A percentile compares a stretch with the other conserved stretches of the same genome.
These are phyloP conservation scores for Bedellia somnulentella DNA, from an alignment of 2,888 invertebrate genomes.

Conservation along the genomic window DNA sequence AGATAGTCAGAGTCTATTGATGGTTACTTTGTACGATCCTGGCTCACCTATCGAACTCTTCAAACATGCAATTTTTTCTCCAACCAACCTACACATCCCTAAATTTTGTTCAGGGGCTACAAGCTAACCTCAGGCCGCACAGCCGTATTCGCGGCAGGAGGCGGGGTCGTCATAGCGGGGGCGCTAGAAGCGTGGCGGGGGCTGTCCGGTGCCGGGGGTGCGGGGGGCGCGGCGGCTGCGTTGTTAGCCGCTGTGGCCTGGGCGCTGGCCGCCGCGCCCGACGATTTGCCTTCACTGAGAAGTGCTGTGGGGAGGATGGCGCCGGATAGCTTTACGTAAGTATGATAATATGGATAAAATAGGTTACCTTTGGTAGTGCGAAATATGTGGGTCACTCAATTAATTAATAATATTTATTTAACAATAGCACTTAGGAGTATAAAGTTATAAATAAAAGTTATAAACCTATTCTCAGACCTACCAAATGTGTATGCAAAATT, in stretches of 20 bases:
- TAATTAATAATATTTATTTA: too few relatives aligned
- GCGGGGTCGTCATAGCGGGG: constrained; percentile 89
- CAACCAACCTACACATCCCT: too few relatives aligned
- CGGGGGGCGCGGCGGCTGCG: constrained; percentile 13
- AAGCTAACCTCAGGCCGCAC: constrained; percentile 90
- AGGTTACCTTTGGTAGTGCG: too few relatives aligned
- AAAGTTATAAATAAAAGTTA: too few relatives aligned
- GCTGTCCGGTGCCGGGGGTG: constrained; percentile 15
- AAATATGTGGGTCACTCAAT: too few relatives aligned
- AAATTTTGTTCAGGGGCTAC: constrained; percentile 88
- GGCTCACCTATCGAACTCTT: too few relatives aligned
- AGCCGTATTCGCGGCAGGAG: constrained; percentile 82
- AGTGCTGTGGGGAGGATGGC: constrained; percentile 63
- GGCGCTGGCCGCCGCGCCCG: constrained; percentile 20
- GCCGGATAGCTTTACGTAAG: constrained; percentile 33
- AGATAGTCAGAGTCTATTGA: too few relatives aligned
- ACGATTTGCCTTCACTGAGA: constrained; percentile 37
- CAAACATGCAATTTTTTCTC: too few relatives aligned
- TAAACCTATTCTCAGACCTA: too few relatives aligned
- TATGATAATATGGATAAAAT: constrained; percentile 7
- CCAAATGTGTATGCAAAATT: too few relatives aligned
- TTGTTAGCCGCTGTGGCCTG: constrained; percentile 11
- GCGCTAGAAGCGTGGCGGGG: constrained; percentile 66
- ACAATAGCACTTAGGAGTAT: too few relatives aligned
- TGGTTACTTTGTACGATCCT: too few relatives aligned